Evolutionary conservation across 2,113 vertebrate genomes (phyloP).

Genomic region (Vimba vimba): DNA sequence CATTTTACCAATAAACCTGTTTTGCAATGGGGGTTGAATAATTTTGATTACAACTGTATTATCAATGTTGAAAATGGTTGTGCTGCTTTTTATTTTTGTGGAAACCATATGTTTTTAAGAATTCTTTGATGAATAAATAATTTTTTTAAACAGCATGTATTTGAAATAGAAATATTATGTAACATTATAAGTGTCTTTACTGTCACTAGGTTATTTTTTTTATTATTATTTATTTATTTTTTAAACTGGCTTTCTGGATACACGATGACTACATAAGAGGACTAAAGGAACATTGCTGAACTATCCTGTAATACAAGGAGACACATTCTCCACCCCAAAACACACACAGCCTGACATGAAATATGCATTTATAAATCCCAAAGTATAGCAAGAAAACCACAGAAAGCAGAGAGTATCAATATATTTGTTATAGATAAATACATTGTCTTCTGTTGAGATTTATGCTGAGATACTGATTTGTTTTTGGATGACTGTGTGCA

Average conservation of each 20-base stretch:
- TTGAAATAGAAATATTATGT: background rate
- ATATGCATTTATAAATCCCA: background rate
- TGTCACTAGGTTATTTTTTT: background rate
- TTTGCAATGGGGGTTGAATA: too few species aligned
- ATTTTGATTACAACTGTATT: too few species aligned
- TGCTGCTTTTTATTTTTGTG: too few species aligned
- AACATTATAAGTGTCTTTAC: background rate
- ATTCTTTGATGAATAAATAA: too few species aligned
- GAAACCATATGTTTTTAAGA: background rate
- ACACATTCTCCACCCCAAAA: background rate
- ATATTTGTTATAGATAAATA: background rate
- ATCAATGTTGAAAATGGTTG: too few species aligned
- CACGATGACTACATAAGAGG: background rate
- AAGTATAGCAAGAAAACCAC: background rate
- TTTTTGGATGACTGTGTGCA: background rate
- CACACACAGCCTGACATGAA: background rate
- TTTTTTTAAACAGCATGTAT: background rate
- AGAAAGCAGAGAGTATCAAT: background rate
- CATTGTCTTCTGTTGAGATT: constrained; percentile 7
- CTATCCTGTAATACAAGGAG: background rate
- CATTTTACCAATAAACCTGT: too few species aligned
- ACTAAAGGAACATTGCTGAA: background rate
- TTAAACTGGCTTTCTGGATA: background rate
- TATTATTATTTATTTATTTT: too few species aligned
- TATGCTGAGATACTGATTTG: background rate